A percentile compares a stretch with the other conserved stretches of the same genome.
These are phyloP conservation scores for Chymomyza procnemis DNA, from an alignment of 2,888 invertebrate species.

Conservation along the genomic window DNA sequence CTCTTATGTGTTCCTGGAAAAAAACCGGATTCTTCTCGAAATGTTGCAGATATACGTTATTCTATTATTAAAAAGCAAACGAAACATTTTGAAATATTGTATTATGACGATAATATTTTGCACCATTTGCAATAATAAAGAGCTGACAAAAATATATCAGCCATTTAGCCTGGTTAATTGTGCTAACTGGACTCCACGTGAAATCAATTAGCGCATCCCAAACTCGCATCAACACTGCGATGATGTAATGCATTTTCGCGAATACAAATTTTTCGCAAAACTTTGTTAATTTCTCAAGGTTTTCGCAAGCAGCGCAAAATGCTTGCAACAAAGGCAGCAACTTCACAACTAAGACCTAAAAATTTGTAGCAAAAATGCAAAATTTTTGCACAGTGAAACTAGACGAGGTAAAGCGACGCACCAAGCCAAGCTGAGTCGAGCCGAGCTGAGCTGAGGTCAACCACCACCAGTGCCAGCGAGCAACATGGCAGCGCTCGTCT, in stretches of 20 bases:
- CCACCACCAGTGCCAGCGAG: conserved; percentile 27
- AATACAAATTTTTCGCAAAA: conserved; percentile 50
- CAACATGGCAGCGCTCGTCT: conserved; percentile 35
- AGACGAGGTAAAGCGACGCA: neutral
- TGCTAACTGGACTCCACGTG: conserved; percentile 59
- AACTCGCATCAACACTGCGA: conserved; percentile 12
- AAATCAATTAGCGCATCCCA: conserved; percentile 65
- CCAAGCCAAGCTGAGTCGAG: neutral
- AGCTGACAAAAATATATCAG: no score
- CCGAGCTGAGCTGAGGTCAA: neutral
- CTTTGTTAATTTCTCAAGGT: conserved; percentile 62
- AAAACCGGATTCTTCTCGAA: no score
- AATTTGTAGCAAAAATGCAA: neutral
- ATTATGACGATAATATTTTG: neutral
- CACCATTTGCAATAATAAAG: neutral
- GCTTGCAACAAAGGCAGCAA: no score
- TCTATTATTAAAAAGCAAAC: no score
- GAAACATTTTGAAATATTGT: neutral
- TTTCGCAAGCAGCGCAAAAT: conserved; percentile 4
- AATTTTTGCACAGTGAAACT: neutral
- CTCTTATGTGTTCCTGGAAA: no score
- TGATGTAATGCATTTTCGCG: conserved; percentile 43
- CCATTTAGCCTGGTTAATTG: conserved; percentile 15
- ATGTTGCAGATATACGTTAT: no score
- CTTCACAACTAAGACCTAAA: neutral